Conservation (phyloP, 2,797 vertebrate species). For the Argya squamiceps region DNA sequence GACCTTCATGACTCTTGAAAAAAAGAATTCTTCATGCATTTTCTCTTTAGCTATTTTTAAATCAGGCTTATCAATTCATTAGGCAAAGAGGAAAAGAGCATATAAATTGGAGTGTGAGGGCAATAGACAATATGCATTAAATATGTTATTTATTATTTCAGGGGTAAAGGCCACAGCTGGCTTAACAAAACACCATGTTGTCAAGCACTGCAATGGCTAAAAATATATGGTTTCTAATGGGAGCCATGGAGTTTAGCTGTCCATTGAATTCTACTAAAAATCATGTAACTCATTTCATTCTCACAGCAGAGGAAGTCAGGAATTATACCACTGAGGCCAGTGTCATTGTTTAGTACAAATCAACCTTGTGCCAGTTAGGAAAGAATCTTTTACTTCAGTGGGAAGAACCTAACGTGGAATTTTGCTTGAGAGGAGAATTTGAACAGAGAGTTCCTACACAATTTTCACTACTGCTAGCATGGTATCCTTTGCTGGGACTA, state of each 20-base stretch:
- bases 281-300: background rate
- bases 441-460: background rate
- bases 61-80: background rate
- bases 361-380: background rate
- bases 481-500: background rate
- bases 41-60: background rate
- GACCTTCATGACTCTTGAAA: background rate
- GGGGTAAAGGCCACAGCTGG: background rate
- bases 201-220: background rate
- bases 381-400: background rate
- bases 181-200: background rate
- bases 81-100: background rate
- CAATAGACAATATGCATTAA: background rate
- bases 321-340: background rate
- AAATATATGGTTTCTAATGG: background rate
- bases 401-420: background rate
- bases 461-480: background rate
- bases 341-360: background rate
- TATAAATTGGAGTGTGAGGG: background rate
- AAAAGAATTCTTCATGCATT: background rate
- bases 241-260: background rate
- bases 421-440: background rate
- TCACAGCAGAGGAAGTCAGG: background rate
- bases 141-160: conserved; percentile 10
- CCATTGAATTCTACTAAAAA: background rate